Evolutionary conservation across 2,888 invertebrate species (phyloP).

Genomic region (Coelopa pilipes): DNA sequence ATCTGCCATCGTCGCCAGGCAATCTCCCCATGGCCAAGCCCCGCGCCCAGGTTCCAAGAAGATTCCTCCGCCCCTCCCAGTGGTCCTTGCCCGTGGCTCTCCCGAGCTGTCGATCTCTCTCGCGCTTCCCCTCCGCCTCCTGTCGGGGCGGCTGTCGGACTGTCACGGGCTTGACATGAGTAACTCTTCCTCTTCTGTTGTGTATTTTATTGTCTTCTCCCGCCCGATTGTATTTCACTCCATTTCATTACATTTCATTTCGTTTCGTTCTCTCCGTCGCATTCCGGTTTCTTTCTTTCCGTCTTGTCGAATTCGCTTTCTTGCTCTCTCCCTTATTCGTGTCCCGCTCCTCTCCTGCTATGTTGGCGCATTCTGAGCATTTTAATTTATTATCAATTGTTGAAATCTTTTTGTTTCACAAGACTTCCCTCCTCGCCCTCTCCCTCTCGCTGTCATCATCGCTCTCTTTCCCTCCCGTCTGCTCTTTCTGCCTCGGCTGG

Average conservation of each 20-base stretch:
- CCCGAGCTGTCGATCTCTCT: no score
- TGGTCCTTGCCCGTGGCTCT: no score
- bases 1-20: no score
- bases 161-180: conserved; percentile 13
- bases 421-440: no score
- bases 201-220: neutral
- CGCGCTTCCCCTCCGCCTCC: no score
- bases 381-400: conserved; percentile 32
- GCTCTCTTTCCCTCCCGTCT: neutral
- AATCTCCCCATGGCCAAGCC: no score
- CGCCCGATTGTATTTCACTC: neutral
- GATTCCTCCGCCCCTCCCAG: neutral
- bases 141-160: no score
- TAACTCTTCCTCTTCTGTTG: conserved; percentile 8
- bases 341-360: neutral
- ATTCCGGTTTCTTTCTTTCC: neutral
- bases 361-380: conserved; percentile 18
- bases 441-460: no score
- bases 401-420: conserved; percentile 33
- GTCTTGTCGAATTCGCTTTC: neutral
- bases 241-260: conserved; percentile 9
- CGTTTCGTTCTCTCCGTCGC: neutral
- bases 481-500: neutral
- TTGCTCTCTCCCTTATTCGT: neutral
- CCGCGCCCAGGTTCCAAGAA: neutral